Conservation (phyloP, 30 jellyfish, hydroid and myxozoan genomes). For the Pseudorhiza aurosa region DNA sequence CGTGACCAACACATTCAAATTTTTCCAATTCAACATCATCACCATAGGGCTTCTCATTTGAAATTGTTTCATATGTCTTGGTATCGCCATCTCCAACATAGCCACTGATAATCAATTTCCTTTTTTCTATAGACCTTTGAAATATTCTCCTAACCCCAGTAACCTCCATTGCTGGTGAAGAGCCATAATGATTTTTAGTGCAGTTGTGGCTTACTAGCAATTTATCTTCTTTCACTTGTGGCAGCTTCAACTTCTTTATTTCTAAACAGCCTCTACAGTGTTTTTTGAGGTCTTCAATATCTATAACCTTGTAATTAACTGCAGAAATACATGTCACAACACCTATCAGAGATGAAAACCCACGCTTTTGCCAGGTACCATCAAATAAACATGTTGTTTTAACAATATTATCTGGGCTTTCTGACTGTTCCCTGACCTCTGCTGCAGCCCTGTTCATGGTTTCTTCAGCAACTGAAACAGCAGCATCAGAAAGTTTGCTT, state of each 20-base stretch:
- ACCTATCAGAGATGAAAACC: constrained; percentile 26
- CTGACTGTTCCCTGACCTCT: constrained; percentile 15
- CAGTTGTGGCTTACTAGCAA: neutral
- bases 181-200: neutral
- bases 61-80: constrained; percentile 21
- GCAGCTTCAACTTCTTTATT: neutral
- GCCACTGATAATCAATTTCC: constrained; percentile 11
- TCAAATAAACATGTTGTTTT: constrained; percentile 12
- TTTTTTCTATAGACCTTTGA: constrained; percentile 19
- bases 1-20: neutral
- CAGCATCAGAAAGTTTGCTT: neutral
- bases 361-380: constrained; percentile 30
- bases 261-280: constrained; percentile 2
- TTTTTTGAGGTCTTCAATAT: neutral
- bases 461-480: neutral
- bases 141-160: constrained; percentile 31
- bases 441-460: constrained; percentile 24
- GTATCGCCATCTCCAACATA: constrained; percentile 58
- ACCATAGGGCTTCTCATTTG: constrained; percentile 39
- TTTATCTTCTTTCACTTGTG: neutral
- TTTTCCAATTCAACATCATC: constrained; percentile 1
- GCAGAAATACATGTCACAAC: constrained; percentile 19
- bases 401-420: neutral
- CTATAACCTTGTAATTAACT: neutral
- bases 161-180: constrained; percentile 67